Conservation (phyloP, 2,113 vertebrate genomes). For the Macrotus californicus region DNA sequence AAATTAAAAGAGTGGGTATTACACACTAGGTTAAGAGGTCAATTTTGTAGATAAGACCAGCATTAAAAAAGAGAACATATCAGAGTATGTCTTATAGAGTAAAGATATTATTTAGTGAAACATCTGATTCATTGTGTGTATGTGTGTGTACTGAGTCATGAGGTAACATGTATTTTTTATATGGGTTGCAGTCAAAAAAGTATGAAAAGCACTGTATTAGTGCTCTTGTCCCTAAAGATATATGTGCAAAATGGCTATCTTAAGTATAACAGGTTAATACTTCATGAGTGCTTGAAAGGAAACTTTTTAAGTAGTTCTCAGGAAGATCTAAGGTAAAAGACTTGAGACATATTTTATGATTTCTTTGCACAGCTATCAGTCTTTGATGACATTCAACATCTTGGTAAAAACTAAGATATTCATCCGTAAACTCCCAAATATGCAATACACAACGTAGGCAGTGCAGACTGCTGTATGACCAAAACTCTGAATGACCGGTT, state of each 20-base stretch:
- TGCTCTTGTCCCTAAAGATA: not conserved
- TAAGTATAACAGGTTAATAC: not conserved
- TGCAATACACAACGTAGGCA: not conserved
- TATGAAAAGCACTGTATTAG: not conserved
- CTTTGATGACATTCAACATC: not conserved
- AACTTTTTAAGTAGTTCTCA: not conserved
- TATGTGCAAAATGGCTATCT: not conserved
- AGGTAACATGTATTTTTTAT: not conserved
- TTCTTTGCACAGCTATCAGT: not conserved
- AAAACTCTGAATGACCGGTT: not conserved
- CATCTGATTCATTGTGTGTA: not conserved
- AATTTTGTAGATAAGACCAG: not conserved
- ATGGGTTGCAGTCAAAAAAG: not conserved
- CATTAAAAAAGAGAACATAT: not conserved
- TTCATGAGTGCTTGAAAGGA: not conserved
- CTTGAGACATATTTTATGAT: not conserved
- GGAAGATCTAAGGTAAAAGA: not conserved
- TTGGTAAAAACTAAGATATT: slow-evolving; percentile 15
- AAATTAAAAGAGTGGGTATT: not conserved
- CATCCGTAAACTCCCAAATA: not conserved
- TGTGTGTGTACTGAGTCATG: not conserved
- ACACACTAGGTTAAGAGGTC: not conserved
- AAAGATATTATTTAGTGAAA: not conserved
- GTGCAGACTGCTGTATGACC: not conserved
- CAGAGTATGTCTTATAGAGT: not conserved